These are phyloP conservation scores for Indicator maculatus DNA, from an alignment of 2,113 vertebrate species.

Conservation along the genomic window DNA sequence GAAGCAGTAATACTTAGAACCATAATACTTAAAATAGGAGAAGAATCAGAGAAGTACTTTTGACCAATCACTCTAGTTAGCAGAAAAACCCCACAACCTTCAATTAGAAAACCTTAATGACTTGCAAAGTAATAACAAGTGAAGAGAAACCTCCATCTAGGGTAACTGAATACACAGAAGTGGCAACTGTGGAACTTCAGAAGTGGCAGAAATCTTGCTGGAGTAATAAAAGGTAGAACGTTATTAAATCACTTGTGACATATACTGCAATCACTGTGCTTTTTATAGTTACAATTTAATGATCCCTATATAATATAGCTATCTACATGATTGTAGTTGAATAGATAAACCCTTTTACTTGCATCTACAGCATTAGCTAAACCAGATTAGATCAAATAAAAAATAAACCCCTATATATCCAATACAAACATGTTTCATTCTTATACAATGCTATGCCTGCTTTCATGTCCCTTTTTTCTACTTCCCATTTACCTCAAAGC, in stretches of 20 bases:
- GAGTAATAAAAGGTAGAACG: neutral
- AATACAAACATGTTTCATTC: neutral
- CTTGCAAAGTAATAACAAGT: neutral
- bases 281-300: neutral
- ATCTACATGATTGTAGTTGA: neutral
- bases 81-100: neutral
- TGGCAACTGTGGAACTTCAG: neutral
- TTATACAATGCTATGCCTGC: neutral
- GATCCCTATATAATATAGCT: neutral
- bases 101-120: neutral
- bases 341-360: neutral
- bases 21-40: neutral
- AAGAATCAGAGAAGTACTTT: neutral
- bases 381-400: neutral
- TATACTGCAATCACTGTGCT: neutral
- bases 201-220: neutral
- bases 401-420: neutral
- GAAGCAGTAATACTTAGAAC: neutral
- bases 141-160: neutral
- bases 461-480: neutral
- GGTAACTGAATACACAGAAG: neutral
- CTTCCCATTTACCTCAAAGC: neutral
- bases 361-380: neutral
- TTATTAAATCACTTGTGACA: neutral
- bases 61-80: neutral